Evolutionary conservation across 2,797 vertebrate genomes (phyloP).

Genomic region (Gymnopithys bicolor): DNA sequence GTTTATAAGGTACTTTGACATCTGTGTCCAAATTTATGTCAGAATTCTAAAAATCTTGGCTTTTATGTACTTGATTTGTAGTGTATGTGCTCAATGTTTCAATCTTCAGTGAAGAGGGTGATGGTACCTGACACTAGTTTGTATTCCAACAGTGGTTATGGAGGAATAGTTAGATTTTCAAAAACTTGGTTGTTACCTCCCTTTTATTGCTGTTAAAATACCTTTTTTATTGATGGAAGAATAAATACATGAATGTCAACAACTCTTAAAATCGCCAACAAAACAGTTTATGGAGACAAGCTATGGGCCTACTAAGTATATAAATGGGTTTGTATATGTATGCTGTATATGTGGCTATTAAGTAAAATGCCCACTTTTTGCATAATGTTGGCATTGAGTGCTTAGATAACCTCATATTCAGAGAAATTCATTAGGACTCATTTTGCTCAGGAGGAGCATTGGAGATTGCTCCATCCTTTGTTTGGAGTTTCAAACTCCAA

Average conservation of each 20-base stretch:
- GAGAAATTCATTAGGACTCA: not conserved
- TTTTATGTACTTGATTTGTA: not conserved
- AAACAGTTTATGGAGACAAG: not conserved
- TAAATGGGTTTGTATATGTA: not conserved
- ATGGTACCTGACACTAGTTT: not conserved
- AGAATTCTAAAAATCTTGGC: not conserved
- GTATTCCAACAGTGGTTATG: not conserved
- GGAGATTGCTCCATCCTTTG: not conserved
- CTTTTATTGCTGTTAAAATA: not conserved
- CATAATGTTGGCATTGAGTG: not conserved
- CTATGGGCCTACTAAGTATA: not conserved
- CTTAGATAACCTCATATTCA: not conserved
- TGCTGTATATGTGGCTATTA: not conserved
- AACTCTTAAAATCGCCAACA: not conserved
- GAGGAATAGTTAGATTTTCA: not conserved
- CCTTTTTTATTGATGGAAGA: not conserved
- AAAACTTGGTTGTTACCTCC: not conserved
- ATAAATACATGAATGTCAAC: not conserved
- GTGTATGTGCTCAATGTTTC: not conserved
- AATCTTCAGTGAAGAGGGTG: not conserved
- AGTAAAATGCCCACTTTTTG: not conserved
- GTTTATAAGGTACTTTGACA: not conserved
- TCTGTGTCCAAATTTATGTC: not conserved
- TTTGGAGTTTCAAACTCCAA: not conserved
- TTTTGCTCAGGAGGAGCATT: not conserved